Base-by-base conservation (phyloP, 2,888 invertebrate genomes). In the Metellina segmentata region DNA sequence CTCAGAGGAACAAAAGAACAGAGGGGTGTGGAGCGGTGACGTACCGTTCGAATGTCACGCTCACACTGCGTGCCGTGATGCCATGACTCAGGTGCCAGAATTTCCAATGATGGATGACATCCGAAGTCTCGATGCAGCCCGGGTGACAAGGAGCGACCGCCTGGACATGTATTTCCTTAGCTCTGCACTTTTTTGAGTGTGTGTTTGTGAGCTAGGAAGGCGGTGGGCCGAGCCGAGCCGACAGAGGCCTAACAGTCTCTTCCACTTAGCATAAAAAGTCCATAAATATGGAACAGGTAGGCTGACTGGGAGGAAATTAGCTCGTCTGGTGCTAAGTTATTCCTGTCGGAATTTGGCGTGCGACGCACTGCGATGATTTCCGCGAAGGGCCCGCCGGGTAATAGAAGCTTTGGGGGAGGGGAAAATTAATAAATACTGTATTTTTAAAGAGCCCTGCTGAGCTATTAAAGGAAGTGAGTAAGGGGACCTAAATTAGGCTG, bases 241-340 rank as follows among this genome's bases (percentile, higher is more conserved):
- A 20, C 11, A 71, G 20, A 20, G 7, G 71, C 20, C n/a, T n/a
- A 71, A 71, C 20, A 61, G n/a, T 13, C 61, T 53, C 53, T 77
- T 13, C 79, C 69, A 16, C 71, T 79, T 79, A 85, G 79, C 87
- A 87, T 87, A 79, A 79, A 79, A 87, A 77, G 79, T 51, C 71
- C 87, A 87, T 87, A 87, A 78, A 87, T 87, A 87, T 87, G 87
- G 87, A 87, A 79, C 61, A 87, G 87, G 79, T 87, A 70, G 34
- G 71, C 70, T 6, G n/a, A n/a, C 6, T 48, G 48, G 79, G 71
- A 71, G 87, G 85, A 85, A 85, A 85, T 85, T 78, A 77, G 77
- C 19, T 71, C 70, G 61, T 79, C 71, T 71, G 53, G 87, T 70
- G 77, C 48, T 85, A 78, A 85, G 85, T 78, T 85, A 85, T 85